Conservation (phyloP, 2,888 invertebrate species). For the Scrobipalpa atriplicella region DNA sequence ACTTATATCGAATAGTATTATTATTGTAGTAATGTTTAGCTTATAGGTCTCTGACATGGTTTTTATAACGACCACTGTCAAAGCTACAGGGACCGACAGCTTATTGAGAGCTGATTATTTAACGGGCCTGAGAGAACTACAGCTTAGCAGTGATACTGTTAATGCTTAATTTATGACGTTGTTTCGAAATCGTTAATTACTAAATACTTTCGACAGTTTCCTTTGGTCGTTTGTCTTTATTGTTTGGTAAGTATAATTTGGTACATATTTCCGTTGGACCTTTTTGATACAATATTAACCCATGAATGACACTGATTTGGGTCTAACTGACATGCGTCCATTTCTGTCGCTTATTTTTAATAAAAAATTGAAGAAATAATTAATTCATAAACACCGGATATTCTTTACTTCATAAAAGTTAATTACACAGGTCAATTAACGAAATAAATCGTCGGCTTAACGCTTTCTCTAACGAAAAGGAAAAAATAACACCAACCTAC, state of each 20-base stretch:
- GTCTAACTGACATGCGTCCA: too few species aligned
- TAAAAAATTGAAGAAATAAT: too few species aligned
- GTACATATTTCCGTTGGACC: not conserved
- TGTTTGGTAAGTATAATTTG: not conserved
- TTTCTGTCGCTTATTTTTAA: too few species aligned
- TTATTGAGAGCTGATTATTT: too few species aligned
- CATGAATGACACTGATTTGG: too few species aligned
- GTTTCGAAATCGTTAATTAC: not conserved
- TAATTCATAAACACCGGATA: too few species aligned
- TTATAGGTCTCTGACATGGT: too few species aligned
- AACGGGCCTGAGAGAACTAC: not conserved
- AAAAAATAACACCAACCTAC: not conserved
- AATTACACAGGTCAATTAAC: not conserved
- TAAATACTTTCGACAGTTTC: not conserved
- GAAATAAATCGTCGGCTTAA: not conserved
- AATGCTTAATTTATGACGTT: not conserved
- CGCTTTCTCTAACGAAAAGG: not conserved
- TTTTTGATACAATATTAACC: too few species aligned
- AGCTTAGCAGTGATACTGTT: not conserved
- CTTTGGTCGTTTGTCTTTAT: not conserved
- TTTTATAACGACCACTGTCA: too few species aligned
- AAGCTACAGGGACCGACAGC: too few species aligned
- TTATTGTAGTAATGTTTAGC: too few species aligned
- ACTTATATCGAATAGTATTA: too few species aligned
- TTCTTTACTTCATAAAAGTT: not conserved